These are phyloP conservation scores for Rhabdornis inornatus DNA, from an alignment of 2,113 vertebrate species.

Conservation along the genomic window DNA sequence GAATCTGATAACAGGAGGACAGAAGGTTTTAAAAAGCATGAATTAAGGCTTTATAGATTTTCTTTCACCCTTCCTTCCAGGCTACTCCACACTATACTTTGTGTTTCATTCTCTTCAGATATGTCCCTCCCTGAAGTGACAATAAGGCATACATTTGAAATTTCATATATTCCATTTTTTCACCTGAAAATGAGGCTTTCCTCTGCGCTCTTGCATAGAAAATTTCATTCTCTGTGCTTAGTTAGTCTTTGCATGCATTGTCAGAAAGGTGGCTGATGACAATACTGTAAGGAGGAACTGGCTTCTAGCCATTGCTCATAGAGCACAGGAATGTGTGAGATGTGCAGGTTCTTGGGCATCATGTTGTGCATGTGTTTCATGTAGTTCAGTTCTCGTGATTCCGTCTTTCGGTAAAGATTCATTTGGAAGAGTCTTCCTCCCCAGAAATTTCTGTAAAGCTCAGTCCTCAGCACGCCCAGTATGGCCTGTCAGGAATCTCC, in stretches of 20 bases:
- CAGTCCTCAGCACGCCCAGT: background rate
- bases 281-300: background rate
- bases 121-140: background rate
- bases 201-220: background rate
- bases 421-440: background rate
- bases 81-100: background rate
- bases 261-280: background rate
- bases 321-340: background rate
- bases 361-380: background rate
- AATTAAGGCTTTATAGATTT: slow-evolving; percentile 15
- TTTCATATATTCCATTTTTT: background rate
- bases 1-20: background rate
- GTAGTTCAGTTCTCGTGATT: background rate
- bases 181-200: background rate
- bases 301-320: background rate
- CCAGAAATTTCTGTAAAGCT: background rate
- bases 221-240: background rate
- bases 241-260: background rate
- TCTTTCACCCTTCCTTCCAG: background rate
- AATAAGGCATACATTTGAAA: background rate
- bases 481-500: background rate
- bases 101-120: background rate
- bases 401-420: background rate
- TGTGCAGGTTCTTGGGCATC: background rate
- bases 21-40: background rate